These are phyloP conservation scores for Drosophila busckii DNA, from an alignment of 1,140 invertebrate species.

Conservation along the genomic window DNA sequence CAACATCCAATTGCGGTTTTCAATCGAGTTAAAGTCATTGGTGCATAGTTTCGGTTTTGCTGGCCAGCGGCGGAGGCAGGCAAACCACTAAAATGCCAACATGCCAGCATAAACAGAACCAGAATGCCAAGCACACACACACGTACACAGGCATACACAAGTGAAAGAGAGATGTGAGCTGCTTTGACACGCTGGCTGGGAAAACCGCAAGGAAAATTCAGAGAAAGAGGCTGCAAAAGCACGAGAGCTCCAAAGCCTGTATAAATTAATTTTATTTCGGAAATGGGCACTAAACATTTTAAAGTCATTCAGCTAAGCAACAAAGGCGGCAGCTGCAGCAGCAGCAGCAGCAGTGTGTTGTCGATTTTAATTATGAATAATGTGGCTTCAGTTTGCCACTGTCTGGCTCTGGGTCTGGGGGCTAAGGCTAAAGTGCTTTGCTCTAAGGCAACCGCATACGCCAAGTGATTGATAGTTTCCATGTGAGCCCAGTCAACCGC, in stretches of 20 bases:
- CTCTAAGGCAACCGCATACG: constrained; percentile 28
- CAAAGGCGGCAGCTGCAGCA: too few species aligned
- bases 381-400: constrained; percentile 18
- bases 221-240: constrained; percentile 8
- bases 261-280: constrained; percentile 64
- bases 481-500: constrained; percentile 9
- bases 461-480: constrained; percentile 63
- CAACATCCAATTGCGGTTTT: constrained; percentile 15
- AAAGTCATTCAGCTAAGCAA: constrained; percentile 19
- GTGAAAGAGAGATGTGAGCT: not conserved
- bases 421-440: not conserved
- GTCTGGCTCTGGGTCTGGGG: not conserved
- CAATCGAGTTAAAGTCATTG: constrained; percentile 28
- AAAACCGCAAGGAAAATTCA: constrained; percentile 49
- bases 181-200: not conserved
- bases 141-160: constrained; percentile 1
- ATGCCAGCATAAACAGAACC: constrained; percentile 22
- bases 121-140: constrained; percentile 18
- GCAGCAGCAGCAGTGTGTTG: constrained; percentile 31
- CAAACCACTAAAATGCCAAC: constrained; percentile 48
- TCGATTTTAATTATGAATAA: constrained; percentile 73
- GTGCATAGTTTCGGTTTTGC: constrained; percentile 26
- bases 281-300: too few species aligned
- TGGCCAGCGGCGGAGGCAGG: constrained; percentile 4
- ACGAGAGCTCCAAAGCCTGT: not conserved